Conservation (phyloP, 2,113 vertebrate species). For the Copsychus sechellarum region DNA sequence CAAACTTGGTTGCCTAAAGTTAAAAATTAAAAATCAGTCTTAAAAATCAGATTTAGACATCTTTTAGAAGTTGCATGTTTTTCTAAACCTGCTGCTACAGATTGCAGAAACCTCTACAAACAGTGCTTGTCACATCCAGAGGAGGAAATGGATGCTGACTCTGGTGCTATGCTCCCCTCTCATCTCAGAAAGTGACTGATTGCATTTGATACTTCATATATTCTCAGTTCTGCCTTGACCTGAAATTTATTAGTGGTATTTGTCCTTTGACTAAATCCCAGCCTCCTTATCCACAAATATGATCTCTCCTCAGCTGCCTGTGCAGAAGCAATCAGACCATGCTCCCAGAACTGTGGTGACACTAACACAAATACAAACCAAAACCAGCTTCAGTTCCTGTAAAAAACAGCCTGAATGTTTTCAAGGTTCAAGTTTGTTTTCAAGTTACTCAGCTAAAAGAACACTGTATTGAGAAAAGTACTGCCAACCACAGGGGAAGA, state of each 20-base stretch:
- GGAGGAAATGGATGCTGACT: not conserved
- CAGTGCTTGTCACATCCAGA: not conserved
- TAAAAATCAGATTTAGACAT: not conserved
- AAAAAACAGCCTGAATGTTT: constrained; percentile 3
- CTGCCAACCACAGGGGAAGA: not conserved
- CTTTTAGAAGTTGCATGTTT: not conserved
- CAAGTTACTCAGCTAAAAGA: constrained; percentile 1
- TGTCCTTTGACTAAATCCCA: not conserved
- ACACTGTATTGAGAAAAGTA: not conserved
- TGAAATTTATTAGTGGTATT: not conserved
- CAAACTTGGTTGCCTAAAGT: not conserved
- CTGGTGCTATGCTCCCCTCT: not conserved
- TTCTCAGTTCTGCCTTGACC: not conserved
- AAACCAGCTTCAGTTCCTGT: not conserved
- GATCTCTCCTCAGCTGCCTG: not conserved
- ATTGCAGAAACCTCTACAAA: not conserved
- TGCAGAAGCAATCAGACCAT: not conserved
- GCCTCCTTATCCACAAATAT: not conserved
- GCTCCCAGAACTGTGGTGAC: not conserved
- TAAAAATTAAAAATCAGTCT: not conserved
- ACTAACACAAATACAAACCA: not conserved
- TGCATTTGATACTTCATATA: not conserved
- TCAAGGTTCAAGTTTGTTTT: not conserved
- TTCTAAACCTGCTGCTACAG: not conserved
- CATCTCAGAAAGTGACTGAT: not conserved